These are phyloP conservation scores for Esox niger DNA, from an alignment of 2,113 vertebrate genomes.

Conservation along the genomic window DNA sequence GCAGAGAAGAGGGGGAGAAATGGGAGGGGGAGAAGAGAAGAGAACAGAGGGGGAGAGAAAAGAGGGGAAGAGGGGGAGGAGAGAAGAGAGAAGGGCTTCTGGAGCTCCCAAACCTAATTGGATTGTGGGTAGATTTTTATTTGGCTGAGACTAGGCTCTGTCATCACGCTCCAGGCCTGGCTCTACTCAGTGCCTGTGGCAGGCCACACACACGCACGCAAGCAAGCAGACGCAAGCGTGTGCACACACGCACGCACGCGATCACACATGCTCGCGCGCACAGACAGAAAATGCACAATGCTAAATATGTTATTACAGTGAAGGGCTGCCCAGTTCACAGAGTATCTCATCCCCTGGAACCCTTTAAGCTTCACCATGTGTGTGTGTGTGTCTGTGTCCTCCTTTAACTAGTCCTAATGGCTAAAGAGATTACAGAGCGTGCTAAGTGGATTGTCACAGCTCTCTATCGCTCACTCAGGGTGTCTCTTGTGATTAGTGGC, in stretches of 20 bases:
- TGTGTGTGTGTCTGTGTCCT: conserved; percentile 65
- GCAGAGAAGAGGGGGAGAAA: conserved; percentile 18
- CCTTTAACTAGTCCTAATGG: conserved; percentile 86
- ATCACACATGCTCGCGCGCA: conserved; percentile 11
- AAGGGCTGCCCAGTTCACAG: conserved; percentile 33
- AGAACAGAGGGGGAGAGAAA: conserved; percentile 27
- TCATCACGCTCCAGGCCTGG: conserved; percentile 75
- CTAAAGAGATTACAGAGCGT: conserved; percentile 99
- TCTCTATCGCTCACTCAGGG: conserved; percentile 83
- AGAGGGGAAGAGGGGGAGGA: conserved; percentile 40
- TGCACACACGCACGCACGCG: too few species aligned
- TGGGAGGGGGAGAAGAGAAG: conserved; percentile 9
- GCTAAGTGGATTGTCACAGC: conserved; percentile 99
- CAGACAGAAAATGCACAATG: conserved; percentile 16
- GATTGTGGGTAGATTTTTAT: conserved; percentile 75
- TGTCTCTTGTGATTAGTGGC: conserved; percentile 90
- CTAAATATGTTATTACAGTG: conserved; percentile 7
- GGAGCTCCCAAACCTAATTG: conserved; percentile 63
- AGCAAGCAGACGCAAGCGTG: conserved; percentile 2
- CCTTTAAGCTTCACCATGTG: background rate
- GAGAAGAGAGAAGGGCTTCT: conserved; percentile 37
- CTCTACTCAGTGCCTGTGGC: conserved; percentile 52
- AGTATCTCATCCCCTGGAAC: conserved; percentile 13
- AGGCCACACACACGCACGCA: conserved; percentile 6
- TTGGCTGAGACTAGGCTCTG: conserved; percentile 72